Evolutionary conservation across 2,797 vertebrate genomes (phyloP).

Genomic region (Lateolabrax maculatus): DNA sequence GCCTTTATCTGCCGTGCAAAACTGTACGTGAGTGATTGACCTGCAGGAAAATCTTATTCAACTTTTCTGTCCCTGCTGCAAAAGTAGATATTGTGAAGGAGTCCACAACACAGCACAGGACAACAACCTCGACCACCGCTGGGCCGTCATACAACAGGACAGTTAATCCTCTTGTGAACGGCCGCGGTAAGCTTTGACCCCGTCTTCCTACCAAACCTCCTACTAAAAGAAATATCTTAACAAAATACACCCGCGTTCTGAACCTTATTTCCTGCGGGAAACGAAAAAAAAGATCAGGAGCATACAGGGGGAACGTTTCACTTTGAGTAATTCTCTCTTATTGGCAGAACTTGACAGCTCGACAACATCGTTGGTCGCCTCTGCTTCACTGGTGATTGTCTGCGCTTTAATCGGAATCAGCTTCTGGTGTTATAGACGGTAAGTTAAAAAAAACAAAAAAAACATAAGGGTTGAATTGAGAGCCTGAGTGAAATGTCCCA

Average conservation of each 20-base stretch:
- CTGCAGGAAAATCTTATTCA: neutral
- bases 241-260: too few species aligned
- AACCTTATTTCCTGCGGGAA: too few species aligned
- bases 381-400: neutral
- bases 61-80: neutral
- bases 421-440: constrained; percentile 31
- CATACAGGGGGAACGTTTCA: neutral
- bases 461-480: too few species aligned
- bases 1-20: neutral
- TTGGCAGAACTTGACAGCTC: neutral
- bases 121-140: neutral
- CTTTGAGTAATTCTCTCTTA: neutral
- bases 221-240: neutral
- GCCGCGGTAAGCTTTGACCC: neutral
- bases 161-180: fast-evolving
- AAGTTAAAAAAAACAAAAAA: neutral
- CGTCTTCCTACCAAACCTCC: neutral
- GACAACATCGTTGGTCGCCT: neutral
- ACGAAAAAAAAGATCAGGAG: too few species aligned
- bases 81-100: fast-evolving
- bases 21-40: too few species aligned
- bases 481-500: neutral
- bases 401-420: neutral
- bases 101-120: fast-evolving
- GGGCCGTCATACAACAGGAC: neutral